These are phyloP conservation scores for Maniola hyperantus DNA, from an alignment of 2,888 invertebrate genomes.

Conservation along the genomic window DNA sequence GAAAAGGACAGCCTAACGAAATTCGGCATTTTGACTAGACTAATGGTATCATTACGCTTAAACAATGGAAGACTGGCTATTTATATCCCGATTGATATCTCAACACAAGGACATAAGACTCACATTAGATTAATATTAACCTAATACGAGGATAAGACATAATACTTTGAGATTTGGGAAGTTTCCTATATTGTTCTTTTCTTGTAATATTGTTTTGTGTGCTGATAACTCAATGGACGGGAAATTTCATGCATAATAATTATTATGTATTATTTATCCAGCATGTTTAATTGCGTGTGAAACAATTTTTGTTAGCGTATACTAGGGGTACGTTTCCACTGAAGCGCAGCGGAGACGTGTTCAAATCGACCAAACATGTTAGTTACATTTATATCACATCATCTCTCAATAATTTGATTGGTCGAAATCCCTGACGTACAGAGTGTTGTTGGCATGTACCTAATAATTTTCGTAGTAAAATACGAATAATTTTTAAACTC, in stretches of 20 bases:
- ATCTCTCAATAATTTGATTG: too few relatives aligned
- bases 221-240: not conserved
- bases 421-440: too few relatives aligned
- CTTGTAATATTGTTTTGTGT: not conserved
- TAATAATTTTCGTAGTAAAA: too few relatives aligned
- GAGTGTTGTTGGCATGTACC: too few relatives aligned
- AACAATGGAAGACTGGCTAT: constrained; percentile 40
- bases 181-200: too few relatives aligned
- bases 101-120: constrained; percentile 29
- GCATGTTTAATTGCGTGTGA: too few relatives aligned
- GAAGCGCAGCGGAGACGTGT: too few relatives aligned
- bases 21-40: not conserved
- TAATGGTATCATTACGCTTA: constrained; percentile 37
- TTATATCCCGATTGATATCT: constrained; percentile 30
- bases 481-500: too few relatives aligned
- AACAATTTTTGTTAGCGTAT: too few relatives aligned
- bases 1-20: not conserved
- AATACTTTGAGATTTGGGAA: not conserved
- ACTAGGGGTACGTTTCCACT: too few relatives aligned
- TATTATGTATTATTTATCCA: not conserved
- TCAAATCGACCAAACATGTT: too few relatives aligned
- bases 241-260: not conserved
- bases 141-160: not conserved
- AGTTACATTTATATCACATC: too few relatives aligned
- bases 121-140: constrained; percentile 12